phyloP scores from a whole-genome alignment of 2,888 invertebrate species.

The Pyrocoelia pectoralis region DNA sequence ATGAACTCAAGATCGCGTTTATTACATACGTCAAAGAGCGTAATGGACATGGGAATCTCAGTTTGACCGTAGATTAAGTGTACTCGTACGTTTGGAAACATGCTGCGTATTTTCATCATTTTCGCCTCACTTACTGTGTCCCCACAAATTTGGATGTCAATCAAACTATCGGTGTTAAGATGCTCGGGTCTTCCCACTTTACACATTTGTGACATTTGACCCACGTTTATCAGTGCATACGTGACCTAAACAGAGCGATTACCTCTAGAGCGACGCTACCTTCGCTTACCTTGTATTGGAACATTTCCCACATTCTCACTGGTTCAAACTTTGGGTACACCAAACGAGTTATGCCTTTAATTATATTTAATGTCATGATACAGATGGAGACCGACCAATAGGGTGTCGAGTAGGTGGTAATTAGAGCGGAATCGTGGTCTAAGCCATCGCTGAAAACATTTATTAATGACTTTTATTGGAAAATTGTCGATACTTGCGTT shows the following conservation, averaged over 20 bases:
- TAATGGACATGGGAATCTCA: background rate
- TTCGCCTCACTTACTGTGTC: background rate
- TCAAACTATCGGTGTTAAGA: background rate
- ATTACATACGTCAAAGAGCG: background rate
- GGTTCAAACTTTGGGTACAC: conserved; percentile 28
- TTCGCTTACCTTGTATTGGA: conserved; percentile 24
- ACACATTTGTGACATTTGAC: conserved; percentile 45
- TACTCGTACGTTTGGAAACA: background rate
- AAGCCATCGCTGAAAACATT: background rate
- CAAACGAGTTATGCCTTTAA: conserved; percentile 29
- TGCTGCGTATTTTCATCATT: background rate
- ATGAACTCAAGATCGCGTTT: background rate
- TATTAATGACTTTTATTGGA: background rate
- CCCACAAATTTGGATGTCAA: background rate
- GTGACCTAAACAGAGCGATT: conserved; percentile 6
- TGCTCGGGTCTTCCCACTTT: conserved; percentile 43
- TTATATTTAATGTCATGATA: conserved; percentile 34
- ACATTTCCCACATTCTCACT: conserved; percentile 32
- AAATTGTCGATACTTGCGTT: background rate
- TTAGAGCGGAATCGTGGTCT: conserved; percentile 28
- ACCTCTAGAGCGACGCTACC: background rate
- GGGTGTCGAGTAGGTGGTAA: conserved; percentile 44
- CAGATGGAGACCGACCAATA: conserved; percentile 52
- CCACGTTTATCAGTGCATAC: conserved; percentile 43
- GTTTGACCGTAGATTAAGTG: conserved; percentile 4